Percentiles rank a stretch among this genome's conserved stretches.
Conservation (phyloP, 64 coral and sea anemone genomes). For the Montipora sp. region DNA sequence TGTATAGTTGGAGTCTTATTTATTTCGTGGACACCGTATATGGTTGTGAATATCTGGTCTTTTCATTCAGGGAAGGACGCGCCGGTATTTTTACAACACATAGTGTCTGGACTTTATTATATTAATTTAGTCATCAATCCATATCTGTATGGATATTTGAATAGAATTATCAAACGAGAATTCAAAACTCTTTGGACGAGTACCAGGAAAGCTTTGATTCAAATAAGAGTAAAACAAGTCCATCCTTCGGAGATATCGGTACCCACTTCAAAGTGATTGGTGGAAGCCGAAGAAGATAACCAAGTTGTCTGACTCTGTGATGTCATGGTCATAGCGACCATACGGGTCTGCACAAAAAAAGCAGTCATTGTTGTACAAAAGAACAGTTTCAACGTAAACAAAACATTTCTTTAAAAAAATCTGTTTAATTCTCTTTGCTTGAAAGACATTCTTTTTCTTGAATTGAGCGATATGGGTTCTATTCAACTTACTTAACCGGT, state of each 20-base stretch:
- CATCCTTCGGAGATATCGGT: not conserved
- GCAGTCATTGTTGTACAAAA: too few relatives aligned
- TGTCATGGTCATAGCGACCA: too few relatives aligned
- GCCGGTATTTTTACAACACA: conserved; percentile 16
- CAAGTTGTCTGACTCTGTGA: not conserved
- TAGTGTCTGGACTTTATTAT: conserved; percentile 79
- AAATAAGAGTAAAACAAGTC: conserved; percentile 26
- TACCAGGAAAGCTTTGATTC: not conserved
- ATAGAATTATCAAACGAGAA: conserved; percentile 76
- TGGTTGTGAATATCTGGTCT: conserved; percentile 76
- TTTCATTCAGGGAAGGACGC: conserved; percentile 1
- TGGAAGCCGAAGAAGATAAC: not conserved
- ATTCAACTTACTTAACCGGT: too few relatives aligned
- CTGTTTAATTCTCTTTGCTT: too few relatives aligned
- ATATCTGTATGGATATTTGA: conserved; percentile 88
- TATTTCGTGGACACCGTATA: conserved; percentile 79
- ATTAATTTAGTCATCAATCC: conserved; percentile 76
- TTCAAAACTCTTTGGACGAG: conserved; percentile 39
- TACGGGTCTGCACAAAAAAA: too few relatives aligned
- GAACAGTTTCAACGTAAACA: too few relatives aligned
- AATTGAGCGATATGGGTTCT: too few relatives aligned
- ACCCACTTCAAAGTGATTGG: not conserved
- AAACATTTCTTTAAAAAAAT: too few relatives aligned
- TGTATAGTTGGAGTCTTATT: conserved; percentile 82
- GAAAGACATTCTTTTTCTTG: too few relatives aligned